Evolutionary conservation across 2,113 vertebrate genomes (phyloP).

Genomic region (Mormyrus lacerda): DNA sequence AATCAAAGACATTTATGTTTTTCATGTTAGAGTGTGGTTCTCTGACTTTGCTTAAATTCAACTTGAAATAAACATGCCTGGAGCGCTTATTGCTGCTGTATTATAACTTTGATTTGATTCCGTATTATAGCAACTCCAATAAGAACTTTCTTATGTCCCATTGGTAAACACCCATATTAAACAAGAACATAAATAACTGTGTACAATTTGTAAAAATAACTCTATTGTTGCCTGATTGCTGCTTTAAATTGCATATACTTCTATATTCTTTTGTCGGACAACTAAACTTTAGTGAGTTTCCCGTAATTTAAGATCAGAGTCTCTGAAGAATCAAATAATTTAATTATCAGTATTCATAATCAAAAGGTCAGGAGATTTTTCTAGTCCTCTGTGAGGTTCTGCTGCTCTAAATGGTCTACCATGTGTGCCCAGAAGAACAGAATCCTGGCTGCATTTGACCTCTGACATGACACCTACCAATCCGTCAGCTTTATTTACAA

Average conservation of each 20-base stretch:
- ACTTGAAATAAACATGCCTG: neutral
- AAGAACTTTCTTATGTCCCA: neutral
- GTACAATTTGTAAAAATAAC: neutral
- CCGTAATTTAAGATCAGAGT: neutral
- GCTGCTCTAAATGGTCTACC: too few species aligned
- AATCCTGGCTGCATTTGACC: neutral
- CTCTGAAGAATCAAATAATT: neutral
- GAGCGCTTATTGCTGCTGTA: neutral
- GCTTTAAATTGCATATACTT: neutral
- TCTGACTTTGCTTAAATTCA: constrained; percentile 9
- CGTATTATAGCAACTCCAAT: neutral
- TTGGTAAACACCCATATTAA: neutral
- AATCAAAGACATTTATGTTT: constrained; percentile 18
- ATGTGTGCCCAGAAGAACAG: neutral
- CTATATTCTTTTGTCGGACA: neutral
- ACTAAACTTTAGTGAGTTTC: neutral
- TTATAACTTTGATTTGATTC: neutral
- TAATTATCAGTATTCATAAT: neutral
- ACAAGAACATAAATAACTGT: neutral
- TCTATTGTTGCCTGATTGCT: neutral
- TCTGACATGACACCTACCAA: neutral
- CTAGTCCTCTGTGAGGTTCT: neutral
- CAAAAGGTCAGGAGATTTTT: neutral
- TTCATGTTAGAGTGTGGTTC: constrained; percentile 1
- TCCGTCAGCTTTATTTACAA: neutral